Evolutionary conservation across 2,113 vertebrate genomes (phyloP), one percentile per base, ranked within the genome.

Genomic region (Leptobrachium leishanense): DNA sequence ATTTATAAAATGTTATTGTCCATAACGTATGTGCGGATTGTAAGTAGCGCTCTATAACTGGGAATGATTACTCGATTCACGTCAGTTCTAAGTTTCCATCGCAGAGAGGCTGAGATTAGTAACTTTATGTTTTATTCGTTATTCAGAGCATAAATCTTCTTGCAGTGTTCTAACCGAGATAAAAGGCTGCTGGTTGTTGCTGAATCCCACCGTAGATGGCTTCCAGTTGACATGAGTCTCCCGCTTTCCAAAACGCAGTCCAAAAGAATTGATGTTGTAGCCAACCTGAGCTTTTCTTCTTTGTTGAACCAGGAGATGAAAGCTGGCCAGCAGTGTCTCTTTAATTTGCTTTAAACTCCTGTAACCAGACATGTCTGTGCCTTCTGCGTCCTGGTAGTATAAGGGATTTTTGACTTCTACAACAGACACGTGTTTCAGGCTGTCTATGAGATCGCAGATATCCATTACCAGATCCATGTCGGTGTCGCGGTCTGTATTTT

Each of bases 191-290:
- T 4, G 31, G 1, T 55, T 65, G 43, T 15, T 31, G 13, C 15
- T 11, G 54, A 72, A 79, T 9, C 15, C 7, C 1, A 42, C 42
- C 39, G 59, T 46, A n/a, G 43, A 39, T 3, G 67, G 20, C 44
- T 76, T 41, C 57, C 69, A 13, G 8, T 82, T 72, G 9, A 31
- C 43, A 3, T 44, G 42, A 2, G 74, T 20, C 57, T 42, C 73
- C 42, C 68, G 68, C 59, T 71, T 82, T n/a, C 81, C 79, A 64
- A 81, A 81, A 11, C 67, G 72, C 69, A 81, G 69, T 6, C 79
- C 81, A 59, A 72, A 77, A 6, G 81, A 82, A 67, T 82, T 77
- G 64, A 82, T 67, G 39, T 82, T 77, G 63, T 82, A 72, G 43
- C 59, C 74, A 39, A 57, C 69, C 43, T 72, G 62, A 53, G 74